A percentile compares a stretch with the other conserved stretches of the same genome.
Conservation (phyloP, 2,113 vertebrate genomes). For the Emydura subglobosa region DNA sequence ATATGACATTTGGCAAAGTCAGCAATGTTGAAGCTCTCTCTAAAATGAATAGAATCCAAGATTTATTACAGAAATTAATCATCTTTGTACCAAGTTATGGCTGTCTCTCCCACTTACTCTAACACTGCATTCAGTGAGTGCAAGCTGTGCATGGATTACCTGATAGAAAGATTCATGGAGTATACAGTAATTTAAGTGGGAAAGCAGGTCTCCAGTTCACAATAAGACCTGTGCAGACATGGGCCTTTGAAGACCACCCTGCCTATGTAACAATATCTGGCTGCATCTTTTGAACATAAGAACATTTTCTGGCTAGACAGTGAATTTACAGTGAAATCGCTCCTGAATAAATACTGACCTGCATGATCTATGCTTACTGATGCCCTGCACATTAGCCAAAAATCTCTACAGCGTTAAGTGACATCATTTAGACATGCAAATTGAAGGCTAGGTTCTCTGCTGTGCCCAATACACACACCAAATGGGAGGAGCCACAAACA, state of each 20-base stretch:
- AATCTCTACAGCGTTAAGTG: not conserved
- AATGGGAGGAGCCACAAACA: not conserved
- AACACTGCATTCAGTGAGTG: not conserved
- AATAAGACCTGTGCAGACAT: not conserved
- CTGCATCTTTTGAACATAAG: not conserved
- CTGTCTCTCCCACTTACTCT: not conserved
- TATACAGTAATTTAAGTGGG: not conserved
- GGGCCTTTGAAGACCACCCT: not conserved
- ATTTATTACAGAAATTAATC: not conserved
- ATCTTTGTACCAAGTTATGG: not conserved
- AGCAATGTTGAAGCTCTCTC: not conserved
- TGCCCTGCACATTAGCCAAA: not conserved
- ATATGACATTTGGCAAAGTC: not conserved
- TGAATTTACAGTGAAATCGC: fast-evolving
- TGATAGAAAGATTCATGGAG: fast-evolving
- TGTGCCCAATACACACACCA: not conserved
- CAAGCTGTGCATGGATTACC: not conserved
- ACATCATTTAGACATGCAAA: not conserved
- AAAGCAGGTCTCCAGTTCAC: fast-evolving
- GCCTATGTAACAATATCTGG: not conserved
- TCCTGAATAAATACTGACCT: not conserved
- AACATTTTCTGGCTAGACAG: fast-evolving
- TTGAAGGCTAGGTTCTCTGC: not conserved
- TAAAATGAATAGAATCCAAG: not conserved
- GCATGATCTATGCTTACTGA: fast-evolving